Conservation (phyloP, 2,113 vertebrate species). For the Atrichornis clamosus region DNA sequence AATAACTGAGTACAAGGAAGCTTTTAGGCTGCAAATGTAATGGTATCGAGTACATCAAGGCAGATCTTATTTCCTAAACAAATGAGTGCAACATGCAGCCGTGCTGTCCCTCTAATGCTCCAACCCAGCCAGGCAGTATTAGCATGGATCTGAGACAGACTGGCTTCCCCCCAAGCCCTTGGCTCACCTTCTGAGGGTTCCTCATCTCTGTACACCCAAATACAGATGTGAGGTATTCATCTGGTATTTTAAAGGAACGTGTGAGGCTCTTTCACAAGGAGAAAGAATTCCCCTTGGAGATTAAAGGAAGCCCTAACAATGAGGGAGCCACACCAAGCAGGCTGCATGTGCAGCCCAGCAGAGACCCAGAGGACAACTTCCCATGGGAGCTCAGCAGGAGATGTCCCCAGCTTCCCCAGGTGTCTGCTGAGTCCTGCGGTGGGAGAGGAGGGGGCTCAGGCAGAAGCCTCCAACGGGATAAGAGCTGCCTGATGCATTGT, state of each 20-base stretch:
- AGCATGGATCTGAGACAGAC: conserved; percentile 9
- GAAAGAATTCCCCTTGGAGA: neutral
- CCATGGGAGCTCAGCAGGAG: neutral
- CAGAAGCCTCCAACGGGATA: neutral
- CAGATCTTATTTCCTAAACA: conserved; percentile 61
- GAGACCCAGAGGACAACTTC: neutral
- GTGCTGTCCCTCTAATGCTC: conserved; percentile 10
- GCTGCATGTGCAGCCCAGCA: neutral
- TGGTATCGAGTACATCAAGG: conserved; percentile 49
- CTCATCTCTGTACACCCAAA: neutral
- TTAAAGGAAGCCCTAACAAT: neutral
- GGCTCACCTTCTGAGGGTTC: conserved; percentile 41
- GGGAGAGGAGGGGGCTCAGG: neutral
- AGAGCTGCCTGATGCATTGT: neutral
- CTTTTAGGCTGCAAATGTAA: conserved; percentile 56
- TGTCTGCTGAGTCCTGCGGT: neutral
- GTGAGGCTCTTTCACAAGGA: neutral
- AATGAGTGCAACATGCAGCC: conserved; percentile 38
- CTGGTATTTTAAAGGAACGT: neutral
- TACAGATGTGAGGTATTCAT: conserved; percentile 17
- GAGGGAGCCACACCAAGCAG: neutral
- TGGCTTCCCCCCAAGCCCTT: conserved; percentile 42
- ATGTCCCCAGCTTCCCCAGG: neutral
- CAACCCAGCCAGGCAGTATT: neutral
- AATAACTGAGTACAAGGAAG: conserved; percentile 51